Conservation (phyloP, 1,140 invertebrate genomes). For the Drosophila ambigua region DNA sequence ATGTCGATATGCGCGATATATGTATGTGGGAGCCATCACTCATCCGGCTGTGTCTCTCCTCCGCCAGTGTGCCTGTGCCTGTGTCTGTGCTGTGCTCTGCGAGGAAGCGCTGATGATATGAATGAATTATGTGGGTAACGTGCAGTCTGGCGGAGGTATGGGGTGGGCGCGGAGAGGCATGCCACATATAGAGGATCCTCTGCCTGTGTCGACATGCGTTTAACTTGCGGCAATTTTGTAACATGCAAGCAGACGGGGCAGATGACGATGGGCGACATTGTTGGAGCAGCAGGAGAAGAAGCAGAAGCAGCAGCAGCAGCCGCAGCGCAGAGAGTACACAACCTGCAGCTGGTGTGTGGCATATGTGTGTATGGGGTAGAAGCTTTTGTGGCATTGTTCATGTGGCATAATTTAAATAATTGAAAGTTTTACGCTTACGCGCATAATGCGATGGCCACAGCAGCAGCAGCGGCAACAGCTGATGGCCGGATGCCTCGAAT, state of each 20-base stretch:
- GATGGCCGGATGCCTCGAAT: constrained; percentile 52
- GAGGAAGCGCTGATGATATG: constrained; percentile 70
- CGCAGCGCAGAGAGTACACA: constrained; percentile 31
- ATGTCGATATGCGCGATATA: constrained; percentile 76
- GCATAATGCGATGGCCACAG: constrained; percentile 65
- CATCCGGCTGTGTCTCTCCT: constrained; percentile 31
- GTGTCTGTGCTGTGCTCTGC: not conserved
- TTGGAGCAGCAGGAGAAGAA: constrained; percentile 37
- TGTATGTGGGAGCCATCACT: constrained; percentile 73
- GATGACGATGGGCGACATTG: constrained; percentile 52
- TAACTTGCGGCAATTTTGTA: constrained; percentile 82
- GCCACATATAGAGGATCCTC: constrained; percentile 1
- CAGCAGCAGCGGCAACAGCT: constrained; percentile 44
- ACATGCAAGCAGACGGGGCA: constrained; percentile 54
- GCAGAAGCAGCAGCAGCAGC: no score
- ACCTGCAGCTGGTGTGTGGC: constrained; percentile 39
- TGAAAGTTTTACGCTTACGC: constrained; percentile 82
- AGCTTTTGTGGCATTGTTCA: constrained; percentile 78
- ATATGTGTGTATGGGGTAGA: constrained; percentile 48
- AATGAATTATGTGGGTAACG: constrained; percentile 79
- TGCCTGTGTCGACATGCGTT: constrained; percentile 76
- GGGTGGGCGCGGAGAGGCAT: not conserved
- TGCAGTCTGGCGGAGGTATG: constrained; percentile 16
- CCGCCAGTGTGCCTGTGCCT: constrained; percentile 10
- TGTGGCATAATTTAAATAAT: constrained; percentile 83